These are phyloP conservation scores for Atta texana DNA, from an alignment of 1,140 invertebrate species.

Conservation along the genomic window DNA sequence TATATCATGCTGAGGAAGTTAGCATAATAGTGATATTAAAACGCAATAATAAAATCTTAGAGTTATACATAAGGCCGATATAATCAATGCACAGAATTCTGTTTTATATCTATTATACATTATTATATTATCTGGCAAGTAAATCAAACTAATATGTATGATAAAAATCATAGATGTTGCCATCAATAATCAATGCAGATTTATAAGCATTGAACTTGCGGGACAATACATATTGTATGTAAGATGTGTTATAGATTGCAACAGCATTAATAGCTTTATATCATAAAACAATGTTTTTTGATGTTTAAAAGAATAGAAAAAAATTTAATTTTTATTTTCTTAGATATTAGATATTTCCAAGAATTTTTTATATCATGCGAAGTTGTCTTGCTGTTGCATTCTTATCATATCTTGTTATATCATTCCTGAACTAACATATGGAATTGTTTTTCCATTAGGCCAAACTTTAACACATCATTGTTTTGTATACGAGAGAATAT, in stretches of 20 bases:
- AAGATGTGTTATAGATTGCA: slow-evolving; percentile 28
- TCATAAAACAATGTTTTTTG: neutral
- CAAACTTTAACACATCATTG: slow-evolving; percentile 25
- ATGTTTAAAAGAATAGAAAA: slow-evolving; percentile 23
- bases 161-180: slow-evolving; percentile 68
- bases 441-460: slow-evolving; percentile 56
- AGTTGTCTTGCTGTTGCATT: slow-evolving; percentile 28
- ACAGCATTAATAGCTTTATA: slow-evolving; percentile 15
- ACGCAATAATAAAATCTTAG: slow-evolving; percentile 76
- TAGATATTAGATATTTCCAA: slow-evolving; percentile 1
- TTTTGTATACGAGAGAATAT: slow-evolving; percentile 26
- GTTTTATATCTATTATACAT: slow-evolving; percentile 66
- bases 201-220: slow-evolving; percentile 47
- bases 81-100: slow-evolving; percentile 70
- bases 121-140: slow-evolving; percentile 59
- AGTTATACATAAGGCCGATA: slow-evolving; percentile 67
- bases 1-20: slow-evolving; percentile 58
- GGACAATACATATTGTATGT: slow-evolving; percentile 60
- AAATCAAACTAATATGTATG: slow-evolving; percentile 75
- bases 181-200: slow-evolving; percentile 57
- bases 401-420: slow-evolving; percentile 47
- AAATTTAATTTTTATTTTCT: neutral
- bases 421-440: slow-evolving; percentile 26
- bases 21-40: slow-evolving; percentile 76
- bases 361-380: neutral